Base-by-base conservation (phyloP, 2,888 invertebrate species). In the Acanthosoma haemorrhoidale region DNA sequence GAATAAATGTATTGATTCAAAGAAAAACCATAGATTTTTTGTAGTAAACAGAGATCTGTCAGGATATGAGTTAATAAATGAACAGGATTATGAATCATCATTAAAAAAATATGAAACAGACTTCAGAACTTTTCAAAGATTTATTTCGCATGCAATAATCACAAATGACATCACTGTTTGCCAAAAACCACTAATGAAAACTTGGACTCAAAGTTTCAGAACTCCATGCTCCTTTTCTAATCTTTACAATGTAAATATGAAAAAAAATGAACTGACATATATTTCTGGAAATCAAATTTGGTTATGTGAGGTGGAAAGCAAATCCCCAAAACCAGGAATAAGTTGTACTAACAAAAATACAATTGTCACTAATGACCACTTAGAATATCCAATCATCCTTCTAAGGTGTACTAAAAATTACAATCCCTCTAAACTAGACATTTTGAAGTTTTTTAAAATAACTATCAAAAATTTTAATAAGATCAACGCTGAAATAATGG, bases 41-140 rank as follows among this genome's bases (percentile, higher is more conserved):
- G 57, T 72, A 8, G 16, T 69, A 3, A 70, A 69, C n/a, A 69
- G 68, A 31, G 70, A 72, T 21, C 16, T 67, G 8, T 61, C 32
- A 13, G 72, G 72, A 21, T 72, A 61, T 57, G 72, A 72, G 51
- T 67, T 70, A 8, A 61, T 58, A 16, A 25, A 69, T 32, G 18
- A 51, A 5, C 9, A 57, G 21, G 68, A 68, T 21, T 32, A 43
- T 15, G 36, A 18, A 16, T 16, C 11, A 13, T 25, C n/a, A 3
- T 36, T 67, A 13, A 36, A 32, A 32, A 60, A 60, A 34, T 60
- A 60, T 60, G 4, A 51, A 51, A 25, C 51, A 13, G 29, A 51
- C 6, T 51, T 25, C 29, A 25, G 29, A 51, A 25, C 29, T 6
- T 51, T 51, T 51, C 51, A 51, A 3, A 13, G 25, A n/a, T 51